Base-by-base conservation (phyloP, 2,888 invertebrate species). In the Drosophila meridiana region DNA sequence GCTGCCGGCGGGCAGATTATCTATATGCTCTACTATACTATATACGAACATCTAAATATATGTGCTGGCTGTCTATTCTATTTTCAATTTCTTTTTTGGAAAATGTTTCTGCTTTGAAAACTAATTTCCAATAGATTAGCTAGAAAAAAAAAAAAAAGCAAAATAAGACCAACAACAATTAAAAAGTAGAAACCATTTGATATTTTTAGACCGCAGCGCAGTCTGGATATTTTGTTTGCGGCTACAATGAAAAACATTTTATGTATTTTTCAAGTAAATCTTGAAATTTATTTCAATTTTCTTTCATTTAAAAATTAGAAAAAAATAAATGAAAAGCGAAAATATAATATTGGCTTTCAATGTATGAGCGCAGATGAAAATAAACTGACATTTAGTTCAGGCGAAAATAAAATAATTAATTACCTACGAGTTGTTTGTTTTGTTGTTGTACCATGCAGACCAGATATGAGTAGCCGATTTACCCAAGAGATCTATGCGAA, bases 71-170 rank as follows among this genome's bases (percentile, higher is more conserved):
- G 57, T 60, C 74, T 58, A 34, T 89, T 89, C 83, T 89, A 85
- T 89, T 86, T 86, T 89, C 65, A 85, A 82, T 78, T 82, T 76
- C 32, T 61, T 77, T 82, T 84, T 87, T 87, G 89, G 84, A 89
- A 79, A 74, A 71, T 78, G 68, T 73, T 88, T 67, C 58, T 57
- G 50, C 69, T 80, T 73, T 73, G 72, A 79, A 80, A 71, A 82
- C 82, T 83, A 80, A 87, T 83, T 87, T 87, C 87, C 90, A 87
- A 89, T 83, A 87, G 89, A 90, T 90, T 87, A 87, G 89, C 89
- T 68, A 62, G 64, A 74, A 34, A 52, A 80, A 42, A 26, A 76
- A 82, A 68, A 42, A 55, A 40, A 38, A 47, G 78, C 70, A 40
- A 26, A n/a, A 61, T 42, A 53, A 36, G 36, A 34, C 2, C 40